Evolutionary conservation across 2,888 invertebrate species (phyloP).

Genomic region (Syritta pipiens): DNA sequence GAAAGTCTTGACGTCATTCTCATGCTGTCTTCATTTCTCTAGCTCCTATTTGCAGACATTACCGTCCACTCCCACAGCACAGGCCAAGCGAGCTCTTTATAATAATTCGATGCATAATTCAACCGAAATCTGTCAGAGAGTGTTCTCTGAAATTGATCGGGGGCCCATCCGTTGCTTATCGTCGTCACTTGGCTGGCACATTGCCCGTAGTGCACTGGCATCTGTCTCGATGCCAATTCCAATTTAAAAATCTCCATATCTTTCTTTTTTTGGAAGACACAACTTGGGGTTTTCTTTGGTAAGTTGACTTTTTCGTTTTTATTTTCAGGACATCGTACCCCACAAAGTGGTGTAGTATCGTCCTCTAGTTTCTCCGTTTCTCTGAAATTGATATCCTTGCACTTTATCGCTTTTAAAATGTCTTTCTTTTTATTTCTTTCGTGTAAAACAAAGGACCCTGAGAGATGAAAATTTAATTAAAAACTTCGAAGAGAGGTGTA

Average conservation of each 20-base stretch:
- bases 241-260: slow-evolving; percentile 7
- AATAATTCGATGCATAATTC: not conserved
- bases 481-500: slow-evolving; percentile 5
- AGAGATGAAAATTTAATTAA: slow-evolving; percentile 25
- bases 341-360: not conserved
- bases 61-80: too few species aligned
- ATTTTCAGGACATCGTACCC: not conserved
- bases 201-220: slow-evolving; percentile 7
- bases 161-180: slow-evolving; percentile 5
- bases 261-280: not conserved
- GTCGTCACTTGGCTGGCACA: slow-evolving; percentile 14
- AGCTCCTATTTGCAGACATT: too few species aligned
- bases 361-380: not conserved
- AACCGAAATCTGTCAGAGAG: slow-evolving; percentile 13
- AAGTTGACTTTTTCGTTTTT: not conserved
- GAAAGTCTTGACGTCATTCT: too few species aligned
- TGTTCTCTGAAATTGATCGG: slow-evolving; percentile 21
- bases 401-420: slow-evolving; percentile 3
- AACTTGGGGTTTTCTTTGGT: not conserved
- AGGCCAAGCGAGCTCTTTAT: too few species aligned
- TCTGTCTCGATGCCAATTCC: slow-evolving; percentile 20
- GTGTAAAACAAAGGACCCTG: not conserved
- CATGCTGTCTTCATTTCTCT: too few species aligned
- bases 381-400: slow-evolving; percentile 3
- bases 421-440: not conserved